Conservation (phyloP, 2,113 vertebrate genomes). For the Antidorcas marsupialis region DNA sequence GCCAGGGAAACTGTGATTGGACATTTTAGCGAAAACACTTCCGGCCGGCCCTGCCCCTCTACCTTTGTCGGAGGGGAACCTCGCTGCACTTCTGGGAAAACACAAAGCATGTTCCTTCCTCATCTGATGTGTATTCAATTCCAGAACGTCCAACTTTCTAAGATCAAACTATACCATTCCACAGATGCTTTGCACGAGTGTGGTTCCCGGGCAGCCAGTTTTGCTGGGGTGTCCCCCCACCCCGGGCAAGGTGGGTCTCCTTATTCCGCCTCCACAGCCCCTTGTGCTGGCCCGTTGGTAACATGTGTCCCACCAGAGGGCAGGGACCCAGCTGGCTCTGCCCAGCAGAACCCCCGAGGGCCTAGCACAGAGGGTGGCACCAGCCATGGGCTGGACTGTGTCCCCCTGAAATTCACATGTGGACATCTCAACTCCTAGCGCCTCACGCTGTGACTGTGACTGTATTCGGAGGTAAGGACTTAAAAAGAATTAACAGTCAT, state of each 20-base stretch:
- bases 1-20: neutral
- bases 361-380: neutral
- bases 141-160: rapidly evolving
- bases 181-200: neutral
- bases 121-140: rapidly evolving
- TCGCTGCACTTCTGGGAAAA: neutral
- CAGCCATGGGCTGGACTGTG: neutral
- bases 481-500: neutral
- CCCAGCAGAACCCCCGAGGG: neutral
- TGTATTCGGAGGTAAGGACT: neutral
- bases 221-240: neutral
- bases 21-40: rapidly evolving
- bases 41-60: rapidly evolving
- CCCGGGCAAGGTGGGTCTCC: neutral
- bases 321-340: neutral
- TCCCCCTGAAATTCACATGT: too few species aligned
- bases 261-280: neutral
- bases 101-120: neutral
- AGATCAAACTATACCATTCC: neutral
- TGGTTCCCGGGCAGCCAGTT: neutral
- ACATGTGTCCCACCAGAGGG: neutral
- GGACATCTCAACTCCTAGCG: too few species aligned
- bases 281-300: neutral
- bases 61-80: rapidly evolving
- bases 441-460: neutral